Evolutionary conservation across 2,113 vertebrate genomes (phyloP).

Genomic region (Piaya cayana): DNA sequence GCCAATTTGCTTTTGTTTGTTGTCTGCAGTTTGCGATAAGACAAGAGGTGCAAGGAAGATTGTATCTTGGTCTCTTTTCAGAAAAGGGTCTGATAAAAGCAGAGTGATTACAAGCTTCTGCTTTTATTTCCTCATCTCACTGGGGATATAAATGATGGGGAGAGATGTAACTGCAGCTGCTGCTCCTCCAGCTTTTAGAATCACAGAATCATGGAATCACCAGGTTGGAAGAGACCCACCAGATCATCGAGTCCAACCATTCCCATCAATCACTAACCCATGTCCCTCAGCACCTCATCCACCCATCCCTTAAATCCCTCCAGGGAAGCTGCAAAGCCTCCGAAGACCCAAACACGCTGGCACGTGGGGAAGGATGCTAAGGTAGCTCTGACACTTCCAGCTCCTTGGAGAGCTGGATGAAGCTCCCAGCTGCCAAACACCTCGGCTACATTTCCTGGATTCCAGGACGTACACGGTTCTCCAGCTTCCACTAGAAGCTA

Average conservation of each 20-base stretch:
- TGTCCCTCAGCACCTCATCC: too few species aligned
- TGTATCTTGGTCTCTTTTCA: background rate
- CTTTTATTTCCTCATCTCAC: background rate
- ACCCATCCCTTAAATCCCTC: too few species aligned
- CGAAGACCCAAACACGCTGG: background rate
- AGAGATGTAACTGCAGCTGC: background rate
- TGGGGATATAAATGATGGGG: fast-evolving
- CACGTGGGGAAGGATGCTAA: background rate
- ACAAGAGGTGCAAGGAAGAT: background rate
- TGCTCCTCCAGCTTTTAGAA: background rate
- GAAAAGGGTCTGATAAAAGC: background rate
- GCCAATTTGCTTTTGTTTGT: background rate
- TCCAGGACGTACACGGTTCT: conserved; percentile 28
- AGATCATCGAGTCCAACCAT: too few species aligned
- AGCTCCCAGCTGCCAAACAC: conserved; percentile 51
- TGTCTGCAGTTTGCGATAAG: background rate
- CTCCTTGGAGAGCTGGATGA: background rate
- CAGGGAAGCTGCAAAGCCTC: background rate
- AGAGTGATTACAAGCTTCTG: background rate
- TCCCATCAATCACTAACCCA: too few species aligned
- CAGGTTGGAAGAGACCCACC: too few species aligned
- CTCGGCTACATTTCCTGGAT: conserved; percentile 58
- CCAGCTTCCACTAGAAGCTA: conserved; percentile 49
- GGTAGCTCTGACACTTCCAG: background rate
- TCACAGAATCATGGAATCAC: too few species aligned